These are phyloP conservation scores for Eudemis profundana DNA, from an alignment of 2,888 invertebrate species.

Conservation along the genomic window DNA sequence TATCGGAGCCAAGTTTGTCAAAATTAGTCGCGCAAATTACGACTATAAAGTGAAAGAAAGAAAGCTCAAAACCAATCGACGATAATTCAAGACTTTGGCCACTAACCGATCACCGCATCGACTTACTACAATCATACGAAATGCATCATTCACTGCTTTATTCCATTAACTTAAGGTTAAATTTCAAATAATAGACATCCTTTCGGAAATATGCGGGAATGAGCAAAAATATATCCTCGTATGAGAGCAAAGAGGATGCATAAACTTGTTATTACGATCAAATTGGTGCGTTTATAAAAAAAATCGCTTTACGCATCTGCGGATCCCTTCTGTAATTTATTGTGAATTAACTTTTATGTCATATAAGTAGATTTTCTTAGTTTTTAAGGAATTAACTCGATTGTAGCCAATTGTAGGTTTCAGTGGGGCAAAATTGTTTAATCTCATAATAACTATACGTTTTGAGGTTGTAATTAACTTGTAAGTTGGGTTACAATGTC, in stretches of 20 bases:
- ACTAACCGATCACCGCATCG: constrained; percentile 10
- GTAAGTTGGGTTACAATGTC: constrained; percentile 26
- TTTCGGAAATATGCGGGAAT: constrained; percentile 49
- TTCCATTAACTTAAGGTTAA: constrained; percentile 11
- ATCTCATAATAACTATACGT: constrained; percentile 39
- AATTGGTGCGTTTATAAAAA: constrained; percentile 76
- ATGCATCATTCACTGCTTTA: constrained; percentile 2
- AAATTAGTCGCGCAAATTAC: constrained; percentile 7
- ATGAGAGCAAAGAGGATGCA: constrained; percentile 55
- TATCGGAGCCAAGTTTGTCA: constrained; percentile 4
- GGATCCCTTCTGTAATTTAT: constrained; percentile 55
- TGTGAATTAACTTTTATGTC: constrained; percentile 59
- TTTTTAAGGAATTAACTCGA: constrained; percentile 38
- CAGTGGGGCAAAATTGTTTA: constrained; percentile 36
- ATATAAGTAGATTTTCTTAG: constrained; percentile 51
- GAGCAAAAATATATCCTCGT: constrained; percentile 50
- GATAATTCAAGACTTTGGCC: constrained; percentile 13
- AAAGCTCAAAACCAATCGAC: constrained; percentile 24
- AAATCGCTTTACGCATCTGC: constrained; percentile 64
- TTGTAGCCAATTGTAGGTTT: constrained; percentile 39
- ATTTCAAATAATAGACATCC: neutral
- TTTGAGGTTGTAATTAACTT: constrained; percentile 36
- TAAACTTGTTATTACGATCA: constrained; percentile 69
- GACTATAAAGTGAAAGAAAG: neutral
- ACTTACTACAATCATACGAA: constrained; percentile 10